Evolutionary conservation across 2,888 invertebrate species (phyloP).

Genomic region (Acronicta aceris): DNA sequence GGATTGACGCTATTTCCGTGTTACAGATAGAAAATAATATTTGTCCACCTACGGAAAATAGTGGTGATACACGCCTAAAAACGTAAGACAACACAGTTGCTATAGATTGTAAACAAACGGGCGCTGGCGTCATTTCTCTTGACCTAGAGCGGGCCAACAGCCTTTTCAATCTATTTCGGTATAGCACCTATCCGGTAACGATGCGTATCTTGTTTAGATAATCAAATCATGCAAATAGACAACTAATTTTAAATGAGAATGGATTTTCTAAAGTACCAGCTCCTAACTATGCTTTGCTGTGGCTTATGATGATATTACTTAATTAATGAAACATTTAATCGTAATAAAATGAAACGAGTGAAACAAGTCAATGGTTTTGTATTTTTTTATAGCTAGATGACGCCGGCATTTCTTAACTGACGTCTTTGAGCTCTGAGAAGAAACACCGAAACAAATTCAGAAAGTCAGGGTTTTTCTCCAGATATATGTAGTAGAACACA

Average conservation of each 20-base stretch:
- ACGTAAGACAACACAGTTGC: slow-evolving; percentile 20
- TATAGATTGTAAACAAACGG: slow-evolving; percentile 42
- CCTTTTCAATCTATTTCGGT: slow-evolving; percentile 64
- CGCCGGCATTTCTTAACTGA: too few species aligned
- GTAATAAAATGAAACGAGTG: too few species aligned
- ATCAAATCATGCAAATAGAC: slow-evolving; percentile 20
- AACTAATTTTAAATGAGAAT: slow-evolving; percentile 31
- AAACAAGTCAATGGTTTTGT: too few species aligned
- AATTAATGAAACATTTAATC: too few species aligned
- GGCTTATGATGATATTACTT: too few species aligned
- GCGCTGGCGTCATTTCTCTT: slow-evolving; percentile 56
- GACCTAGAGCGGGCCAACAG: slow-evolving; percentile 66
- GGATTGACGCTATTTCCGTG: slow-evolving; percentile 2
- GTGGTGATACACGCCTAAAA: slow-evolving; percentile 19
- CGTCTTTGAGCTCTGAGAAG: too few species aligned
- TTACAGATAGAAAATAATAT: slow-evolving; percentile 9
- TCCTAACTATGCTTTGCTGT: too few species aligned
- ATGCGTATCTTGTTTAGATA: slow-evolving; percentile 23
- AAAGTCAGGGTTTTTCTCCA: too few species aligned
- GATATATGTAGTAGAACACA: too few species aligned
- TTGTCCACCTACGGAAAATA: slow-evolving; percentile 21
- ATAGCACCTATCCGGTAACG: slow-evolving; percentile 32
- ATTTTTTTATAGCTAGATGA: too few species aligned
- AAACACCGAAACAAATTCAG: too few species aligned
- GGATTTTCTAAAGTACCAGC: neutral